These are phyloP conservation scores for Rotaria magnacalcarata DNA, from an alignment of 2,888 invertebrate genomes.

Conservation along the genomic window DNA sequence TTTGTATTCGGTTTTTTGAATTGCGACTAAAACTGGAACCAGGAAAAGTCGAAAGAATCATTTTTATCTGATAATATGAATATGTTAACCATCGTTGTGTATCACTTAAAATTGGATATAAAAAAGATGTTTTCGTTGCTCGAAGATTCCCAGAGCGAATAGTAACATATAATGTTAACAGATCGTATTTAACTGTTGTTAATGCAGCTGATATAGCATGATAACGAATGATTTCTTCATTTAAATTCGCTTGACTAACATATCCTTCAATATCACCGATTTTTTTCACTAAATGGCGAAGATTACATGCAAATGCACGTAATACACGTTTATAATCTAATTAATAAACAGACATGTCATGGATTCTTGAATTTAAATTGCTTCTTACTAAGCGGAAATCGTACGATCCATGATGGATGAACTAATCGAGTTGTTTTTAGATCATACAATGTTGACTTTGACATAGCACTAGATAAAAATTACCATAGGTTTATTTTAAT, in stretches of 20 bases:
- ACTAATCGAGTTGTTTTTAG: not conserved
- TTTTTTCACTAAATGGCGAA: not conserved
- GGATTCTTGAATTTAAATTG: not conserved
- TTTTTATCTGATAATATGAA: slow-evolving; percentile 10
- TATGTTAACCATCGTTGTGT: slow-evolving; percentile 12
- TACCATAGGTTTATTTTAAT: no score
- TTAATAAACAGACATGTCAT: not conserved
- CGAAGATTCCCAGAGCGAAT: not conserved
- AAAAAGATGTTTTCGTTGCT: slow-evolving; percentile 2
- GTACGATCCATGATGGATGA: slow-evolving; percentile 15
- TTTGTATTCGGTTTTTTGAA: not conserved
- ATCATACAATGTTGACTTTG: not conserved
- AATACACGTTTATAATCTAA: not conserved
- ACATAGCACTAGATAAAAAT: not conserved
- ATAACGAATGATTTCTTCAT: slow-evolving; percentile 4
- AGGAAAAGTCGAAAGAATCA: not conserved
- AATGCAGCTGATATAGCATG: not conserved
- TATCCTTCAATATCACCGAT: not conserved
- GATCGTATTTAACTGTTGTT: slow-evolving; percentile 28
- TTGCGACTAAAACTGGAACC: not conserved
- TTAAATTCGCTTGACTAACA: not conserved
- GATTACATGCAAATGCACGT: slow-evolving; percentile 30
- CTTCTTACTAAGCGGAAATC: not conserved
- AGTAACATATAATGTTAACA: slow-evolving; percentile 9
- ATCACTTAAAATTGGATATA: slow-evolving; percentile 4